phyloP scores from a whole-genome alignment of 2,113 vertebrate species.

The Stomatorhinus ivindoensis region DNA sequence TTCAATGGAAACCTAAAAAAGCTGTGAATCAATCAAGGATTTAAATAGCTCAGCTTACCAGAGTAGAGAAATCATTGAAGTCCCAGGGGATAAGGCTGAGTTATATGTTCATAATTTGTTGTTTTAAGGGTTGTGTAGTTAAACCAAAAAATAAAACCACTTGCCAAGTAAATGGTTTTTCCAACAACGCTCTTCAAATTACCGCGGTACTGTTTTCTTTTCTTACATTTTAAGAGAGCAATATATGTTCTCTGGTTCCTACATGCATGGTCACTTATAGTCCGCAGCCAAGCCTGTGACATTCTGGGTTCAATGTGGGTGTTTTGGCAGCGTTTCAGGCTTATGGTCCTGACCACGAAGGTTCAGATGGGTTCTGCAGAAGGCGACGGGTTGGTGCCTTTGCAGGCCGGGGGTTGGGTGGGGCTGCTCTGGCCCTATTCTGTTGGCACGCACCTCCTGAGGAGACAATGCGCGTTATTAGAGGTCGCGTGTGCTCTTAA shows the following conservation, averaged over 20 bases:
- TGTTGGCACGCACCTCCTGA: slow-evolving; percentile 35
- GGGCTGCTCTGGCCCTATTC: slow-evolving; percentile 22
- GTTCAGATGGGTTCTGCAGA: slow-evolving; percentile 25
- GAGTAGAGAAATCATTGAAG: slow-evolving; percentile 20
- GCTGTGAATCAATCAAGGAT: slow-evolving; percentile 13
- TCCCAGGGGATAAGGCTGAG: slow-evolving; percentile 17
- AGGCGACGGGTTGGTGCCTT: slow-evolving; percentile 41
- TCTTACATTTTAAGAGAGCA: slow-evolving; percentile 36
- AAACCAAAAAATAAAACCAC: slow-evolving; percentile 5
- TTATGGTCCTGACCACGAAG: slow-evolving; percentile 21
- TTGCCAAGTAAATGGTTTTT: background rate
- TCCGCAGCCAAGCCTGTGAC: slow-evolving; percentile 33
- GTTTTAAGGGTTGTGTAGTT: slow-evolving; percentile 22
- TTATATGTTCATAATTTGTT: slow-evolving; percentile 23
- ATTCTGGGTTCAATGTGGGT: slow-evolving; percentile 42
- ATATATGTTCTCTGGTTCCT: slow-evolving; percentile 35
- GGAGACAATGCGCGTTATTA: slow-evolving; percentile 50
- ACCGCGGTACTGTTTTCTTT: slow-evolving; percentile 27
- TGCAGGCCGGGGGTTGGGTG: background rate
- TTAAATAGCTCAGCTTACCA: slow-evolving; percentile 15
- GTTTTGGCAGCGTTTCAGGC: slow-evolving; percentile 35
- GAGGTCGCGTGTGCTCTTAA: slow-evolving; percentile 47
- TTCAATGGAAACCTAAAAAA: slow-evolving; percentile 22
- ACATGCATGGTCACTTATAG: slow-evolving; percentile 41
- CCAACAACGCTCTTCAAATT: background rate